Evolutionary conservation across 2,797 vertebrate species (phyloP), one percentile per base, ranked within the genome.

Genomic region (Lemur catta): DNA sequence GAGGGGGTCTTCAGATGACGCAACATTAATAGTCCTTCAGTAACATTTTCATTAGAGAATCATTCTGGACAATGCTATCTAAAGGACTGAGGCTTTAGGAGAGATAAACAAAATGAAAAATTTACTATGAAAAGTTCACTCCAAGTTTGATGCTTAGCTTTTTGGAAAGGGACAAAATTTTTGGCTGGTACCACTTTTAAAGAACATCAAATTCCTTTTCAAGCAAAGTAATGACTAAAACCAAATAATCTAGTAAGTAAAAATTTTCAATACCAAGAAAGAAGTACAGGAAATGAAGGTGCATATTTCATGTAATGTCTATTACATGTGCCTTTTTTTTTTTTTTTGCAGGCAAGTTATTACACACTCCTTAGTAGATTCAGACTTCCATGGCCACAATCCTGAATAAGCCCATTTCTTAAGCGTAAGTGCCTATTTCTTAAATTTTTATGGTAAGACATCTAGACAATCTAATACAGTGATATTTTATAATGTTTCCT

Each of bases 211-310:
- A 75, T 48, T 92, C 38, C 57, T 92, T 7, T 75, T 48, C 38
- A 87, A 95, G 75, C 75, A 81, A 91, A 91, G 18, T 15, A 59
- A 80, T 65, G 46, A 91, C n/a, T 94, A 84, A 94, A 91, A 85
- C 46, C n/a, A 63, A 76, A 79, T 22, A 80, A 30, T 91, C 52
- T 74, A 79, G 13, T 28, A 30, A 61, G 26, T 63, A 71, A 63
- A 85, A 69, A 85, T 52, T 79, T 78, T 90, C 82, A 95, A 28
- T 57, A 48, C 20, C 50, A 86, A 85, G 20, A 85, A 79, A 84
- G 79, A 65, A 86, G 55, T 67, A 1, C 14, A 55, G 35, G 65
- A 80, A 80, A 80, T 65, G 18, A 91, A 91, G 38, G 59, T 65
- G 59, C 26, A 57, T 57, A 26, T 57, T 57, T 57, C 55, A 57